Percentiles rank a stretch among this genome's conserved stretches.
Evolutionary conservation across 2,888 invertebrate species (phyloP).

Genomic region (Anthophora plumipes): DNA sequence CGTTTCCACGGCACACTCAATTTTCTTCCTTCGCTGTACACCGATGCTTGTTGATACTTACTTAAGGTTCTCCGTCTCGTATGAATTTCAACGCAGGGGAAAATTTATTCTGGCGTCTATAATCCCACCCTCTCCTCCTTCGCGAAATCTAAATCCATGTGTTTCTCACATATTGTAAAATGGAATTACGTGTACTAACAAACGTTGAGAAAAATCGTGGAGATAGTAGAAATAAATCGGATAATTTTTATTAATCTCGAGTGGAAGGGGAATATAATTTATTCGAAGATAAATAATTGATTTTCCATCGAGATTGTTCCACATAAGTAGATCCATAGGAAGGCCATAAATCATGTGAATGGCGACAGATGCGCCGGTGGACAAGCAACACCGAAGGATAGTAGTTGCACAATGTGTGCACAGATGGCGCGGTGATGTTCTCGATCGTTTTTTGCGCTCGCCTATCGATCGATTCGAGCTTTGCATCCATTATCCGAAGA

Average conservation of each 20-base stretch:
- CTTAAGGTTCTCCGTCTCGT: constrained; percentile 6
- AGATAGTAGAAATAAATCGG: too few species aligned
- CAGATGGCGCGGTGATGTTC: constrained; percentile 39
- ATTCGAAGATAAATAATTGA: constrained; percentile 31
- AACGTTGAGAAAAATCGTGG: too few species aligned
- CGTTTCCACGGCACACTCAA: constrained; percentile 27
- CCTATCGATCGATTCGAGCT: constrained; percentile 25
- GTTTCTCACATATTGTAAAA: too few species aligned
- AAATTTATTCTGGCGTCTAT: neutral
- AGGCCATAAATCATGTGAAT: constrained; percentile 11
- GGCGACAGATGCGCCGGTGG: constrained; percentile 16
- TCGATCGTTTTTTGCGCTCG: constrained; percentile 31
- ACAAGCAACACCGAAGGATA: neutral
- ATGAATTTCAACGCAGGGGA: constrained; percentile 27
- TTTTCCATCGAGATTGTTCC: neutral
- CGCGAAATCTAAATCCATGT: neutral
- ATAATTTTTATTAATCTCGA: too few species aligned
- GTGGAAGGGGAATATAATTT: too few species aligned
- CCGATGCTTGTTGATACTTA: neutral
- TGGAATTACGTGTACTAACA: too few species aligned
- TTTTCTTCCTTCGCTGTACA: constrained; percentile 24
- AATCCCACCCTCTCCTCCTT: neutral
- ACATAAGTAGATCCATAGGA: constrained; percentile 5
- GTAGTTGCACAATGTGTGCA: constrained; percentile 15
- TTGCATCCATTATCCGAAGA: neutral